Evolutionary conservation across 2,113 vertebrate species (phyloP), one percentile per base, ranked within the genome.

Genomic region (Rhadina sibilatrix): DNA sequence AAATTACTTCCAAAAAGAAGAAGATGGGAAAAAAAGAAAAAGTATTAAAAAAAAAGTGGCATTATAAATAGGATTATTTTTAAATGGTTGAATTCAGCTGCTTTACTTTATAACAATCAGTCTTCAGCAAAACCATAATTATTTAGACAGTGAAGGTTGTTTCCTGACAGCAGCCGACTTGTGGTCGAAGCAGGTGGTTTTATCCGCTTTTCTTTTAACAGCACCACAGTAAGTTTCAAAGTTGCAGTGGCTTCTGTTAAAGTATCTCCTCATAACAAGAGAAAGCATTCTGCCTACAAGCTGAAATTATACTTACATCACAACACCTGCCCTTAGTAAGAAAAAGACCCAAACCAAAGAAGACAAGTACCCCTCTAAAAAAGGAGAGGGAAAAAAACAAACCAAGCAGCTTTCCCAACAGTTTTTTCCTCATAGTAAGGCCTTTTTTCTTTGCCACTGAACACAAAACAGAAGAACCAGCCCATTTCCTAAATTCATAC

Each of bases 381-480:
- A 27, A 24, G 8, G 3, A 16, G 15, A 4, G 5, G 3, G 3
- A 20, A 38, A 37, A 23, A n/a, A 10, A 0, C 7, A 15, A 49
- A 28, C 31, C 2, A 2, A 65, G 44, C 37, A 57, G 54, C n/a
- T 94, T 91, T 90, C 83, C 82, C 79, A 19, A 79, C 28, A 56
- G 28, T 10, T 75, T 82, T 37, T 49, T 14, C 57, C 52, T 64
- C 46, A 82, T 44, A 84, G 82, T 61, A 95, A 89, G 80, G 47
- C 11, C 69, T 87, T 92, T 79, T 42, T 63, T 25, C n/a, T 42
- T 83, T 91, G 50, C 89, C 85, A 81, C 19, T 44, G 83, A 95
- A 95, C 53, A 93, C 14, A 87, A 90, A 96, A 83, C 70, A 54
- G 64, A 82, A 97, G 56, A 96, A 96, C 76, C 68, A 83, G 59